Evolutionary conservation across 2,888 invertebrate genomes (phyloP).

Genomic region (Troides helena): DNA sequence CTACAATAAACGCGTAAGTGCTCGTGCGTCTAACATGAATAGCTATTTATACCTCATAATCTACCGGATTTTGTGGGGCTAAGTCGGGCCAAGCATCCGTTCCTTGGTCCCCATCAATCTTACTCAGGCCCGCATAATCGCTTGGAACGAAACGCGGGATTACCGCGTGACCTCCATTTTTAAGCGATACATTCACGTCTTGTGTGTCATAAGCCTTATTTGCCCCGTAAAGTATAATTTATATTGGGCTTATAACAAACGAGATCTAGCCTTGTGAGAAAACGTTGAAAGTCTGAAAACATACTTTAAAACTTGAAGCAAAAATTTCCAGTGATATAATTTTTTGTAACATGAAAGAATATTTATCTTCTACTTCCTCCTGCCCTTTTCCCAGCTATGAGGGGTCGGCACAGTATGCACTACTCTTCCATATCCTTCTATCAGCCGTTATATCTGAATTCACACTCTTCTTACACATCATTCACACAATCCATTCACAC

Average conservation of each 20-base stretch:
- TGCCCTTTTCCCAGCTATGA: too few species aligned
- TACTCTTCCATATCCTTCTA: too few species aligned
- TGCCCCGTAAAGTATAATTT: conserved; percentile 28
- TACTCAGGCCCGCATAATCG: conserved; percentile 75
- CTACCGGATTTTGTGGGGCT: conserved; percentile 24
- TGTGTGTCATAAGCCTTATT: conserved; percentile 35
- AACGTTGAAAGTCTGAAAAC: conserved; percentile 16
- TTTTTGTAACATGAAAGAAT: too few species aligned
- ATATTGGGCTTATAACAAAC: conserved; percentile 25
- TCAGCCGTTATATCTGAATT: too few species aligned
- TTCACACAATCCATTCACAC: too few species aligned
- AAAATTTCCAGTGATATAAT: conserved; percentile 10
- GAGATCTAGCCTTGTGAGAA: conserved; percentile 26
- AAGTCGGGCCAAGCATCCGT: conserved; percentile 32
- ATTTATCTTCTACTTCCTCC: too few species aligned
- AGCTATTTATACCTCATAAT: conserved; percentile 30
- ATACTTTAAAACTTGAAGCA: conserved; percentile 22
- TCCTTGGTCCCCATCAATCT: conserved; percentile 68
- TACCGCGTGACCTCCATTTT: conserved; percentile 62
- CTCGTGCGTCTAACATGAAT: conserved; percentile 12
- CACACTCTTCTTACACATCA: too few species aligned
- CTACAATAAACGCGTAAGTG: conserved; percentile 14
- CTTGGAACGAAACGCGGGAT: conserved; percentile 67
- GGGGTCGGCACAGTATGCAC: too few species aligned
- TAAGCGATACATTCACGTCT: conserved; percentile 51